Base-by-base conservation (phyloP, 2,113 vertebrate species). In the Monarcha castaneiventris region DNA sequence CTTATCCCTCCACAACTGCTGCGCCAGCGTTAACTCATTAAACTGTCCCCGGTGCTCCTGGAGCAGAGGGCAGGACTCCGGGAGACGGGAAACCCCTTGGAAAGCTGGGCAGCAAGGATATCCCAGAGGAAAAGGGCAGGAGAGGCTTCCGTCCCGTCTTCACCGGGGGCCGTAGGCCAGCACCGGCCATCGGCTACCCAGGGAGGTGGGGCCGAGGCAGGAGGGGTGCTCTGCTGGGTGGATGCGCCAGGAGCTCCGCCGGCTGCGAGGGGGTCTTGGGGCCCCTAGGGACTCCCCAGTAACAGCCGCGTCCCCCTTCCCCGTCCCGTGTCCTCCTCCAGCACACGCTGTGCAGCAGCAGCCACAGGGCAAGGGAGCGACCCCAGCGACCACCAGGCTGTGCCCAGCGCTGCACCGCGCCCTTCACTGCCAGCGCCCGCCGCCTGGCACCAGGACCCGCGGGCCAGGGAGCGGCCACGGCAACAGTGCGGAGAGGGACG, bases 31-130 rank as follows among this genome's bases (percentile, higher is more conserved):
- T 90, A 89, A 80, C 89, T 86, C 76, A 41, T 68, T 32, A 74
- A 51, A 84, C 84, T 94, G 96, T 95, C 93, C 96, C 89, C 43
- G 0, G 11, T 49, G 96, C 80, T n/a, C 96, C 22, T 15, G 1
- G 94, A 81, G 93, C 94, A 96, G 93, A 96, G 96, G 93, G 91
- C 96, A 96, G 59, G 89, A 56, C 86, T 37, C 16, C 8, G 2
- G 41, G 23, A 49, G 48, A 62, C 9, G 63, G 77, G 19, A 73
- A 84, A 54, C 6, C 30, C 55, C 54, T 67, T 3, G 2, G 51
- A 30, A 66, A 81, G 72, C 35, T 1, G 6, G 30, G 44, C n/a
- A 64, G 83, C 1, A 0, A 22, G 51, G 61, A 58, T 15, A 18
- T 20, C 35, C 62, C 4, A 4, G 37, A n/a, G 37, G 22, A 46